Percentiles rank a stretch among this genome's conserved stretches.
phyloP scores from a whole-genome alignment of 1,140 invertebrate genomes.

The Nymphalis io region DNA sequence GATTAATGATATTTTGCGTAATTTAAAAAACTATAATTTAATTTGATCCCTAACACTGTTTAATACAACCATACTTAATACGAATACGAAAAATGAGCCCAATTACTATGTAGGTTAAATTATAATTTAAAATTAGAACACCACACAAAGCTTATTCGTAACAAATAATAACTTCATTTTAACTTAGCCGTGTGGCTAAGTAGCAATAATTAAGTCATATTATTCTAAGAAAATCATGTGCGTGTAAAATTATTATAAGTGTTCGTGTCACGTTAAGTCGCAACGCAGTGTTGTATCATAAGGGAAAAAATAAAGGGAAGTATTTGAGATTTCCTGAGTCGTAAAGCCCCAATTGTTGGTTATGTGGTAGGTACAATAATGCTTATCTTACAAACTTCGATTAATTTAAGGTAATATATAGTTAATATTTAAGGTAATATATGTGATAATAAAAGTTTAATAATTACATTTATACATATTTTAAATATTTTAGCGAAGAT shows the following conservation, averaged over 20 bases:
- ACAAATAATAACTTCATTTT: neutral
- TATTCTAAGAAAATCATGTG: constrained; percentile 10
- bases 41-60: no score
- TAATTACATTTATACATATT: no score
- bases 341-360: constrained; percentile 2
- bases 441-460: no score
- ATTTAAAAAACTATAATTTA: no score
- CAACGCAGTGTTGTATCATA: neutral
- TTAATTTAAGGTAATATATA: neutral
- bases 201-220: neutral
- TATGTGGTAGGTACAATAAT: neutral
- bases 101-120: no score
- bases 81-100: no score
- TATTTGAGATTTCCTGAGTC: constrained; percentile 14
- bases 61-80: no score
- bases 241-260: constrained; percentile 4
- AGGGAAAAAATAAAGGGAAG: constrained; percentile 6
- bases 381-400: constrained; percentile 15
- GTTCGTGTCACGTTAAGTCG: constrained; percentile 8
- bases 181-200: neutral
- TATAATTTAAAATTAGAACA: no score
- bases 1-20: no score
- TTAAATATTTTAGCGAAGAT: no score
- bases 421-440: no score
- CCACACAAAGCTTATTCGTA: no score